These are phyloP conservation scores for Tetraneura akinire DNA, from an alignment of 1,140 invertebrate species.

Conservation along the genomic window DNA sequence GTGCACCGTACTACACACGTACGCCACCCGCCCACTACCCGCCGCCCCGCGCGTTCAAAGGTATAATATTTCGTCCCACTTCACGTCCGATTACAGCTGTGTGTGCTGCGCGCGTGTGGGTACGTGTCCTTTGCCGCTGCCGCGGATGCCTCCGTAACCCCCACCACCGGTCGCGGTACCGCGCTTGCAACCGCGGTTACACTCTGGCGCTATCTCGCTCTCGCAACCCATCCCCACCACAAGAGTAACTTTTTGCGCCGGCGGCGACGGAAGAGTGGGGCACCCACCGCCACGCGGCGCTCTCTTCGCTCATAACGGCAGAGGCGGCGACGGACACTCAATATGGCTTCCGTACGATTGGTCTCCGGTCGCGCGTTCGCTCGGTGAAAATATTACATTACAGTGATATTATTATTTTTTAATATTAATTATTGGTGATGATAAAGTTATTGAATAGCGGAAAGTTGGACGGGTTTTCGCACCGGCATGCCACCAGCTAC, in stretches of 20 bases:
- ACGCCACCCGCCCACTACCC: background rate
- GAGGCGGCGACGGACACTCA: slow-evolving; percentile 40
- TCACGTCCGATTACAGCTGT: slow-evolving; percentile 45
- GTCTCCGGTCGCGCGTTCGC: slow-evolving; percentile 41
- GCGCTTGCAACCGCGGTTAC: background rate
- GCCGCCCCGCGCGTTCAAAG: background rate
- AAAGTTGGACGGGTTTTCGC: too few relatives aligned
- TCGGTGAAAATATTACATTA: background rate
- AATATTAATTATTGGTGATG: too few relatives aligned
- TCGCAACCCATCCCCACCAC: slow-evolving; percentile 7
- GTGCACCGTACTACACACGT: background rate
- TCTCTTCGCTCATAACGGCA: slow-evolving; percentile 34
- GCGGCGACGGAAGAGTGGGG: background rate
- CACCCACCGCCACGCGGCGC: slow-evolving; percentile 23
- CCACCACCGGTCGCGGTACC: background rate
- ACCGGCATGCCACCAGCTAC: too few relatives aligned
- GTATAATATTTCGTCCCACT: slow-evolving; percentile 45
- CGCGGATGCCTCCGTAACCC: background rate
- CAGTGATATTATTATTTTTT: background rate
- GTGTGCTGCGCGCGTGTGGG: slow-evolving; percentile 26
- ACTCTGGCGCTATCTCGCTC: too few relatives aligned
- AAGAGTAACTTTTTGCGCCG: background rate
- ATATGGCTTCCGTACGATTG: slow-evolving; percentile 47
- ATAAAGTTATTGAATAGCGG: too few relatives aligned
- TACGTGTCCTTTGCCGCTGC: slow-evolving; percentile 41